Evolutionary conservation across 2,888 invertebrate species (phyloP).

Genomic region (Hipparchia semele): DNA sequence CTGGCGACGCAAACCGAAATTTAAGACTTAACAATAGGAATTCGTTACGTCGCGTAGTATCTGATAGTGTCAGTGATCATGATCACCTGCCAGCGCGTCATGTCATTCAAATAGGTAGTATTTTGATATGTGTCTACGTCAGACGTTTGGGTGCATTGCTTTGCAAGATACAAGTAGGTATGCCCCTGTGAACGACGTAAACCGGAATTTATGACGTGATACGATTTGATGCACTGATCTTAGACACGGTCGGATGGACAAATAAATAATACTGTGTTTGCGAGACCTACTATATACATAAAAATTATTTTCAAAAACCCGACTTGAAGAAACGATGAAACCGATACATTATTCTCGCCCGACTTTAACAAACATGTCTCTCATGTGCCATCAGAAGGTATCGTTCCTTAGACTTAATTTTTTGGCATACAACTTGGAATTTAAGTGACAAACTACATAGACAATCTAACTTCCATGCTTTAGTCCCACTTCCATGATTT

Average conservation of each 20-base stretch:
- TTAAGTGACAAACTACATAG: too few relatives aligned
- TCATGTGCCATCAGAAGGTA: too few relatives aligned
- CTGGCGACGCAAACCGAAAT: slow-evolving; percentile 3
- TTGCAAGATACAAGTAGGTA: slow-evolving; percentile 37
- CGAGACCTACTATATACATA: too few relatives aligned
- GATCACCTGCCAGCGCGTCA: slow-evolving; percentile 45
- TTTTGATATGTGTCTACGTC: slow-evolving; percentile 53
- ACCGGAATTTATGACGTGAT: neutral
- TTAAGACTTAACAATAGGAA: neutral
- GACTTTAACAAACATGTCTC: too few relatives aligned
- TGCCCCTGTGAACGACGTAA: neutral
- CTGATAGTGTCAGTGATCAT: slow-evolving; percentile 33
- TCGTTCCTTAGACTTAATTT: too few relatives aligned
- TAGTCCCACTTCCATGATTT: too few relatives aligned
- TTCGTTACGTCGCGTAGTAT: neutral
- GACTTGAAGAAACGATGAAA: too few relatives aligned
- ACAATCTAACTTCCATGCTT: too few relatives aligned
- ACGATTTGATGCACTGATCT: neutral
- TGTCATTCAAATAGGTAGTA: slow-evolving; percentile 51
- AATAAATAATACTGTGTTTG: too few relatives aligned
- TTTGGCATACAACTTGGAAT: too few relatives aligned
- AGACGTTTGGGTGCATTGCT: slow-evolving; percentile 42
- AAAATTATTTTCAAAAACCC: too few relatives aligned
- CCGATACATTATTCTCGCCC: too few relatives aligned
- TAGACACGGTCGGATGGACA: neutral